Evolutionary conservation across 2,113 vertebrate genomes (phyloP), one percentile per base, ranked within the genome.

Genomic region (Labeo rohita): DNA sequence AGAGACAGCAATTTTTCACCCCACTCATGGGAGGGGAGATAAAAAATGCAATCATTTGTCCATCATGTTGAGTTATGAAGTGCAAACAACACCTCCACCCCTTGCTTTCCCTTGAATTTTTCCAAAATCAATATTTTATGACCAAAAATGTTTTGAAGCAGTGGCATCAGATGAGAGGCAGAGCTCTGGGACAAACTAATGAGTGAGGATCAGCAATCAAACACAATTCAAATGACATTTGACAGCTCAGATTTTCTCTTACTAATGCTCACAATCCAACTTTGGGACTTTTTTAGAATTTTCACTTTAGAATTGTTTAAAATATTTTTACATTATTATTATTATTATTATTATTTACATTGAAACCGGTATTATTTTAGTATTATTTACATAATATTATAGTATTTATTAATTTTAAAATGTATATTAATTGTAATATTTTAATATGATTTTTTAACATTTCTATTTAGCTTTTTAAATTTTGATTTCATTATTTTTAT

Each of bases 111-210:
- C 70, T 59, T 90, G 87, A 89, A 83, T 89, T 87, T 88, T 87
- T 66, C 72, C 2, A 56, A 66, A 77, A 92, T 92, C 90, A 91
- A 89, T 91, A 87, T 90, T 92, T 88, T 89, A 92, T 91, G 87
- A 91, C 77, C 54, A 61, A 61, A 84, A 74, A 75, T 47, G n/a
- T 70, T 80, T 49, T 70, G 34, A 50, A 91, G 86, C 54, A 9
- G 34, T 81, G 49, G 10, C 61, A 88, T 18, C 36, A 79, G 34
- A 8, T 45, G 54, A 45, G 18, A 63, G 11, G 56, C 59, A 66
- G 21, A 65, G 34, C 47, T 70, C 47, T 39, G 61, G 11, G n/a
- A 52, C 45, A 9, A 36, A 39, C 73, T 66, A 10, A 85, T 66
- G 34, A 85, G 21, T 23, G 21, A 63, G 56, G 4, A 45, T 80